A percentile compares a stretch with the other conserved stretches of the same genome.
phyloP scores from a whole-genome alignment of 2,888 invertebrate species.

The Temnothorax ravouxi region DNA sequence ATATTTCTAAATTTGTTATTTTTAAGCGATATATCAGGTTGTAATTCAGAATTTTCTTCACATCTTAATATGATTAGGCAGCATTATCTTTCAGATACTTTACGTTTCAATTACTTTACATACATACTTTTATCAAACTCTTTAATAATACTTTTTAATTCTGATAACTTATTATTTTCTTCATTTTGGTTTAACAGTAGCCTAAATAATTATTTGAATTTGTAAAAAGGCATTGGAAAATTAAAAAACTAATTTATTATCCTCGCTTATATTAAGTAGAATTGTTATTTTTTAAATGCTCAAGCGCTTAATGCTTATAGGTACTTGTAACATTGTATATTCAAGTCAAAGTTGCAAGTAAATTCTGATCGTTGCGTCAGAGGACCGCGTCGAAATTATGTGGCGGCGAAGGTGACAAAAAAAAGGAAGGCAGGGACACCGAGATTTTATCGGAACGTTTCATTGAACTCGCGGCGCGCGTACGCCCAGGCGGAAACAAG shows the following conservation, averaged over 20 bases:
- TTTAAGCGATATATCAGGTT: neutral
- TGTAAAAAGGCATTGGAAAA: no score
- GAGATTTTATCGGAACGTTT: slow-evolving; percentile 46
- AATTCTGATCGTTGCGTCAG: neutral
- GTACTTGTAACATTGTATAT: neutral
- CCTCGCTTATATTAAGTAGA: neutral
- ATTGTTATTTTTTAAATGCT: neutral
- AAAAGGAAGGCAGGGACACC: neutral
- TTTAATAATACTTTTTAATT: neutral
- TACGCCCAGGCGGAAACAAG: slow-evolving; percentile 29
- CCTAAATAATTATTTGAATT: no score
- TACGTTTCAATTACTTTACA: neutral
- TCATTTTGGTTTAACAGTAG: no score
- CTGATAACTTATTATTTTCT: neutral
- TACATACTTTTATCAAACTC: neutral
- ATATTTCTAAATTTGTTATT: slow-evolving; percentile 6
- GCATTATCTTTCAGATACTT: neutral
- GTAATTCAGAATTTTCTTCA: neutral
- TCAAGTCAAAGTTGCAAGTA: neutral
- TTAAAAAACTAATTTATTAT: neutral
- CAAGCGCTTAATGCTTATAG: neutral
- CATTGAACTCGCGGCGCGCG: slow-evolving; percentile 32
- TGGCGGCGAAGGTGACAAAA: slow-evolving; percentile 1
- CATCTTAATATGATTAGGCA: neutral
- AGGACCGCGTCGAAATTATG: slow-evolving; percentile 15